These are phyloP conservation scores for Pedionomus torquatus DNA, from an alignment of 2,113 vertebrate species.

Conservation along the genomic window DNA sequence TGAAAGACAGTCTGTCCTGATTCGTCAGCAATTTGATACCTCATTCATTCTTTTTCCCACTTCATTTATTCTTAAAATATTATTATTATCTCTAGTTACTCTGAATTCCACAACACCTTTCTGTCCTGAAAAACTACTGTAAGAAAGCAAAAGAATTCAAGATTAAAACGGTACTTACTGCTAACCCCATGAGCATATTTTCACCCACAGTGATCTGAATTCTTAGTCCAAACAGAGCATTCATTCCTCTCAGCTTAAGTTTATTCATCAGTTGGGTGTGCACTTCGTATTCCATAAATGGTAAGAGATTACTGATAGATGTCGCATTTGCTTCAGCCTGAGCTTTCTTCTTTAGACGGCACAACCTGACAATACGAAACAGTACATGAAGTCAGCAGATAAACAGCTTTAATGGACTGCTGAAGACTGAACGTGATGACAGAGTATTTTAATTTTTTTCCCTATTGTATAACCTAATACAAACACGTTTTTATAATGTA, in stretches of 20 bases:
- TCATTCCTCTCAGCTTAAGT: constrained; percentile 95
- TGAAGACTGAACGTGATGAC: not conserved
- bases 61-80: not conserved
- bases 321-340: constrained; percentile 97
- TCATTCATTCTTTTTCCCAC: not conserved
- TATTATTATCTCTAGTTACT: not conserved
- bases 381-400: not conserved
- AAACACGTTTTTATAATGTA: not conserved
- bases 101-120: not conserved
- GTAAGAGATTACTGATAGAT: constrained; percentile 91
- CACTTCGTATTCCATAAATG: constrained; percentile 98
- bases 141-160: not conserved
- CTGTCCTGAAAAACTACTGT: not conserved
- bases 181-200: constrained; percentile 95
- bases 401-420: not conserved
- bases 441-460: not conserved
- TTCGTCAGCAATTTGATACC: not conserved
- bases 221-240: constrained; percentile 91
- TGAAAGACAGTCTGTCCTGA: not conserved
- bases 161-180: constrained; percentile 80
- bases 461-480: not conserved
- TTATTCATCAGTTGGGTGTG: constrained; percentile 99
- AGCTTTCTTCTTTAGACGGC: constrained; percentile 95
- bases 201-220: constrained; percentile 97
- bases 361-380: constrained; percentile 77